These are phyloP conservation scores for Poeciliopsis paucimaculata DNA, from an alignment of 2,797 vertebrate genomes.

Conservation along the genomic window DNA sequence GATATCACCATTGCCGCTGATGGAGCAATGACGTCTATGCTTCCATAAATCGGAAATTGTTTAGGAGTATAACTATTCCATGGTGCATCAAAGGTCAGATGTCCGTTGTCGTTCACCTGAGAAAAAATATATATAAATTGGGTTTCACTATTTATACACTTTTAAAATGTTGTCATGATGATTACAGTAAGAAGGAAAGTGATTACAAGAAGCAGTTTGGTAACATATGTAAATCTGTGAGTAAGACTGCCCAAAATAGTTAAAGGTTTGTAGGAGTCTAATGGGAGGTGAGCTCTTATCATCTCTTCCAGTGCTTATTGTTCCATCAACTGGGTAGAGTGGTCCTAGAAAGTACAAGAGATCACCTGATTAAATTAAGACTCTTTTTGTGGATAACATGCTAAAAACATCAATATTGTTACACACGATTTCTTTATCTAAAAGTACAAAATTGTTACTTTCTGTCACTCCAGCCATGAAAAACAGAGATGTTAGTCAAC, in stretches of 20 bases:
- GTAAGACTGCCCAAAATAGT: slow-evolving; percentile 53
- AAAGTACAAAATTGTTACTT: too few species aligned
- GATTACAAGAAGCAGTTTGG: not conserved
- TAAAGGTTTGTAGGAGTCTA: slow-evolving; percentile 35
- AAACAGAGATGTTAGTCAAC: too few species aligned
- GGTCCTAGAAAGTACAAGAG: slow-evolving; percentile 24
- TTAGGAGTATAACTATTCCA: fast-evolving
- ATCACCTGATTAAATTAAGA: not conserved
- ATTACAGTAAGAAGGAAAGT: not conserved
- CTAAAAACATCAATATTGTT: too few species aligned
- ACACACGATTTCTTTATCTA: too few species aligned
- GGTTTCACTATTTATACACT: not conserved
- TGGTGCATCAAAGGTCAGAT: slow-evolving; percentile 55
- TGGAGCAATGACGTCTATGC: slow-evolving; percentile 68
- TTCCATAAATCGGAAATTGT: slow-evolving; percentile 40
- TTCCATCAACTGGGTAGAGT: slow-evolving; percentile 58
- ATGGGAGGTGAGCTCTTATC: slow-evolving; percentile 67
- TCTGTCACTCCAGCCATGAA: too few species aligned
- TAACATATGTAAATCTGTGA: slow-evolving; percentile 60
- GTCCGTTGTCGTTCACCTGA: slow-evolving; percentile 76
- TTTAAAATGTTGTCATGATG: not conserved
- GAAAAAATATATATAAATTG: not conserved
- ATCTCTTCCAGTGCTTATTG: not conserved
- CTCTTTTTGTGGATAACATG: not conserved
- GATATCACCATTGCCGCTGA: slow-evolving; percentile 47